Evolutionary conservation across 1,140 invertebrate genomes (phyloP).

Genomic region (Drosophila yakuba): DNA sequence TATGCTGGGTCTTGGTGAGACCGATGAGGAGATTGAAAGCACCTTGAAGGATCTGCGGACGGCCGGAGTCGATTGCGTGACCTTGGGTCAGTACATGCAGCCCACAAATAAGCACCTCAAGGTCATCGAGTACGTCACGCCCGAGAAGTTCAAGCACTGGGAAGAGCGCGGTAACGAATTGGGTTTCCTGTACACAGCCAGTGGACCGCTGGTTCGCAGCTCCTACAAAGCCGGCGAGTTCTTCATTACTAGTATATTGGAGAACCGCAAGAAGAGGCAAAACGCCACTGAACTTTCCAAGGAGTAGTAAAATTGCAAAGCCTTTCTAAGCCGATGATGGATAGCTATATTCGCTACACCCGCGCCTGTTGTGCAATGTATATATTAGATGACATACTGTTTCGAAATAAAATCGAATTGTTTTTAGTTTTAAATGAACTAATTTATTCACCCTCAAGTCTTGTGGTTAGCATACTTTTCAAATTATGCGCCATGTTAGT

Average conservation of each 20-base stretch:
- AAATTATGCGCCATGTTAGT: background rate
- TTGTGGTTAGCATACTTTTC: background rate
- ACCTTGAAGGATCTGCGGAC: slow-evolving; percentile 93
- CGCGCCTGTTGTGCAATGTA: slow-evolving; percentile 27
- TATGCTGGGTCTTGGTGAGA: slow-evolving; percentile 99
- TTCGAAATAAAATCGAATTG: slow-evolving; percentile 39
- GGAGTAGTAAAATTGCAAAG: slow-evolving; percentile 3
- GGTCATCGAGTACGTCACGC: slow-evolving; percentile 98
- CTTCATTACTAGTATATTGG: slow-evolving; percentile 93
- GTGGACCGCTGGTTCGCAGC: slow-evolving; percentile 97
- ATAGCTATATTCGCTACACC: background rate
- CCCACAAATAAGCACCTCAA: slow-evolving; percentile 98
- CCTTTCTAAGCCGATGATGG: background rate
- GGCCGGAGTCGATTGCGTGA: slow-evolving; percentile 96
- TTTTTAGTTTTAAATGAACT: slow-evolving; percentile 3
- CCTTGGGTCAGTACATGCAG: slow-evolving; percentile 99
- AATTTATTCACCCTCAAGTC: background rate
- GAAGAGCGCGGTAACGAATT: slow-evolving; percentile 93
- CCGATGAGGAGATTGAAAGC: slow-evolving; percentile 94
- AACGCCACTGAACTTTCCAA: background rate
- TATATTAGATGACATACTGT: slow-evolving; percentile 11
- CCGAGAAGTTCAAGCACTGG: slow-evolving; percentile 97
- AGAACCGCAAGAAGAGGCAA: slow-evolving; percentile 84
- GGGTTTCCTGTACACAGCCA: slow-evolving; percentile 98
- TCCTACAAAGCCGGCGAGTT: slow-evolving; percentile 99